A percentile compares a stretch with the other conserved stretches of the same genome.
These are phyloP conservation scores for Reticulitermes speratus DNA, from an alignment of 1,140 invertebrate genomes.

Conservation along the genomic window DNA sequence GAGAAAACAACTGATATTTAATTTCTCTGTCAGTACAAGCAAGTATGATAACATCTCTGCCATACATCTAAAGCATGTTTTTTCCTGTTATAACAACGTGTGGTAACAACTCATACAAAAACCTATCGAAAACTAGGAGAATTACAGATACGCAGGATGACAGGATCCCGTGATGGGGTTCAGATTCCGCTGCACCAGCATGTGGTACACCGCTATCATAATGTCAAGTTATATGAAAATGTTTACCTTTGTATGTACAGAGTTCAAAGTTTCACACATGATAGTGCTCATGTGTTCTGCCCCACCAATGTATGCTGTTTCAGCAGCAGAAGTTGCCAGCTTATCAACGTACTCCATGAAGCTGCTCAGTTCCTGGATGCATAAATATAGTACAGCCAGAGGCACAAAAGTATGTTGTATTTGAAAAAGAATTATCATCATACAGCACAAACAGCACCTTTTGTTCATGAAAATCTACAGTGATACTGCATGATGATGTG, in stretches of 20 bases:
- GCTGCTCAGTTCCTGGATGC: constrained; percentile 8
- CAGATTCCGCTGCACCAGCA: no score
- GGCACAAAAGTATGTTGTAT: not conserved
- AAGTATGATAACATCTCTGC: no score
- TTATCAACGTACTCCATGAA: constrained; percentile 21
- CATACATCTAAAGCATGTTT: not conserved
- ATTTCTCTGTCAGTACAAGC: no score
- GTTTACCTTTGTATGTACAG: not conserved
- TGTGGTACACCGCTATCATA: no score
- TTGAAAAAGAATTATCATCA: not conserved
- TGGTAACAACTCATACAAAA: not conserved
- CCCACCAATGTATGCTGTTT: constrained; percentile 17
- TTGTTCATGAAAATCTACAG: no score
- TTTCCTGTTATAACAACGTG: not conserved
- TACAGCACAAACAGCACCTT: no score
- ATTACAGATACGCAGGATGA: no score
- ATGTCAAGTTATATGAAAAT: not conserved
- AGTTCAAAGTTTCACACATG: constrained; percentile 25
- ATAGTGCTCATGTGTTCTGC: constrained; percentile 24
- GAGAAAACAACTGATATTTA: no score
- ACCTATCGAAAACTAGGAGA: no score
- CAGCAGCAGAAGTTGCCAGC: constrained; percentile 24
- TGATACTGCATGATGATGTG: no score
- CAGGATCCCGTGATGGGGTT: no score
- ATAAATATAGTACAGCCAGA: not conserved